Evolutionary conservation across 2,113 vertebrate genomes (phyloP).

Genomic region (Scartelaos histophorus): DNA sequence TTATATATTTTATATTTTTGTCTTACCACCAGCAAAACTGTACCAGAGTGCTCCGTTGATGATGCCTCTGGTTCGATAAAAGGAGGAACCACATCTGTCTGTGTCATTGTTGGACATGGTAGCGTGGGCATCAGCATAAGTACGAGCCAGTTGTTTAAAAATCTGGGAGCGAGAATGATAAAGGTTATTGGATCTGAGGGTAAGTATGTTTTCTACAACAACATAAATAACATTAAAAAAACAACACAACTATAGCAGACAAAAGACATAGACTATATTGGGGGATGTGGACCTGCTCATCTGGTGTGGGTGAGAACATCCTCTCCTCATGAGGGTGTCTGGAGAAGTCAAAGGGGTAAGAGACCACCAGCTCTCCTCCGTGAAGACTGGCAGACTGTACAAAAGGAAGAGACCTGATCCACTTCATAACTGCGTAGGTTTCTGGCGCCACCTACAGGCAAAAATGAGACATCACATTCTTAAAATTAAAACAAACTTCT

Average conservation of each 20-base stretch:
- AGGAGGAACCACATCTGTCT: slow-evolving; percentile 88
- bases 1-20: neutral
- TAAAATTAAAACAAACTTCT: neutral
- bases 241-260: neutral
- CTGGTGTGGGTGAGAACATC: slow-evolving; percentile 91
- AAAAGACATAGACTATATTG: neutral
- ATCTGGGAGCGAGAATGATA: slow-evolving; percentile 31
- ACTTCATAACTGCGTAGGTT: slow-evolving; percentile 96
- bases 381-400: slow-evolving; percentile 95
- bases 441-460: slow-evolving; percentile 89
- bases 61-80: slow-evolving; percentile 84
- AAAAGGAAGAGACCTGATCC: slow-evolving; percentile 87
- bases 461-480: neutral
- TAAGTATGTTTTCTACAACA: neutral
- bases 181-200: neutral
- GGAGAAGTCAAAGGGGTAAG: slow-evolving; percentile 95
- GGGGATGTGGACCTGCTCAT: slow-evolving; percentile 84
- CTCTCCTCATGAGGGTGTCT: slow-evolving; percentile 86
- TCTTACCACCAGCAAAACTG: slow-evolving; percentile 94
- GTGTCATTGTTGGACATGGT: slow-evolving; percentile 89
- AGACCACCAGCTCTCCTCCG: slow-evolving; percentile 93
- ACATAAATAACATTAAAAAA: neutral
- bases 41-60: slow-evolving; percentile 97
- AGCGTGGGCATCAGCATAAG: slow-evolving; percentile 86
- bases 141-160: slow-evolving; percentile 88